phyloP scores from a whole-genome alignment of 2,888 invertebrate genomes.

The Escarpia spicata region DNA sequence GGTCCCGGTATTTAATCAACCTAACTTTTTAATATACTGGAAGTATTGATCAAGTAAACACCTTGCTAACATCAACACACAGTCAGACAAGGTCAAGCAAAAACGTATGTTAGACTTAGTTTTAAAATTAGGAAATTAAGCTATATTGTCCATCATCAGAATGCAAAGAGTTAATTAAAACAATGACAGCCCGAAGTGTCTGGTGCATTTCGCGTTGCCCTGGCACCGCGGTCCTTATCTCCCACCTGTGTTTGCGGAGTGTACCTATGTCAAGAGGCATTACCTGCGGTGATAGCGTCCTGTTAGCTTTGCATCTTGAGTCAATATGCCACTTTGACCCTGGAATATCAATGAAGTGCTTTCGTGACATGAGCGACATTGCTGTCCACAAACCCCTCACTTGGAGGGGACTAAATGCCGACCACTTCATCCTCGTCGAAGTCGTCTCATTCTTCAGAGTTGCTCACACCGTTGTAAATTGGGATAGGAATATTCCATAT shows the following conservation, averaged over 20 bases:
- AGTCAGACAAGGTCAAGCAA: not conserved
- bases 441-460: not conserved
- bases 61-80: not conserved
- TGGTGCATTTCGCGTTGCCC: not conserved
- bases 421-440: not conserved
- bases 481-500: not conserved
- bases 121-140: not conserved
- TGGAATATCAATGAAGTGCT: slow-evolving; percentile 6
- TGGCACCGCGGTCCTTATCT: not conserved
- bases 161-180: slow-evolving; percentile 16
- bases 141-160: not conserved
- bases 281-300: slow-evolving; percentile 3
- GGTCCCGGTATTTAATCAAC: not conserved
- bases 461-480: not conserved
- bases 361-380: not conserved
- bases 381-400: not conserved
- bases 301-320: slow-evolving; percentile 16
- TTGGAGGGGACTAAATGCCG: not conserved
- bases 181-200: not conserved
- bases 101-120: not conserved
- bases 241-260: not conserved
- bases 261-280: slow-evolving; percentile 7
- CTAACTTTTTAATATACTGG: not conserved
- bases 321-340: slow-evolving; percentile 16
- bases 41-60: not conserved